Conservation (phyloP, 2,888 invertebrate species). For the Caenorhabditis doughertyi region DNA sequence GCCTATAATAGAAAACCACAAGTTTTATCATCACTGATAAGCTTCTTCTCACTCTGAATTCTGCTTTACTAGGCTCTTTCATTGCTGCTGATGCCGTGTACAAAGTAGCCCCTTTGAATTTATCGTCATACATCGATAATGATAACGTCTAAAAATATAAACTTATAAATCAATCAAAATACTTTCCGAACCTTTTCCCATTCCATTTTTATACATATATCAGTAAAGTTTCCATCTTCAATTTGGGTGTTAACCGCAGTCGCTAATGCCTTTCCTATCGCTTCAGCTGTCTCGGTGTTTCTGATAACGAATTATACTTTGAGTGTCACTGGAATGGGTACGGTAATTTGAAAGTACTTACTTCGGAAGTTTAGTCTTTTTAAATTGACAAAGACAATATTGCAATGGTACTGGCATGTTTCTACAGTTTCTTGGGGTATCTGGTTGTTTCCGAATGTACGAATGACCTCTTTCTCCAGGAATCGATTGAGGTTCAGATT, state of each 20-base stretch:
- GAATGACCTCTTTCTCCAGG: conserved; percentile 65
- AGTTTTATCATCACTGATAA: background rate
- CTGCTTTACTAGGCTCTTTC: conserved; percentile 50
- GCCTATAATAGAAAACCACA: conserved; percentile 13
- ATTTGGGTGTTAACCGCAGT: conserved; percentile 41
- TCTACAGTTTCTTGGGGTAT: conserved; percentile 57
- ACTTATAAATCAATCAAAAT: conserved; percentile 2
- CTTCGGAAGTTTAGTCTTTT: conserved; percentile 23
- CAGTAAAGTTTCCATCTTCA: conserved; percentile 19
- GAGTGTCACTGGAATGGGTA: background rate
- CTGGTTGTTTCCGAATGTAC: conserved; percentile 64
- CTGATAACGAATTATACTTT: conserved; percentile 33
- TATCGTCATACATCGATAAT: conserved; percentile 31
- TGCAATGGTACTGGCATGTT: conserved; percentile 67
- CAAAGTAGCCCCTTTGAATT: conserved; percentile 44
- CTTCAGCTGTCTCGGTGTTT: conserved; percentile 17
- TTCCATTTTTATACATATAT: conserved; percentile 55
- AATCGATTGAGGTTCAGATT: conserved; percentile 32
- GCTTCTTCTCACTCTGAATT: conserved; percentile 40
- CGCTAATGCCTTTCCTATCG: conserved; percentile 40
- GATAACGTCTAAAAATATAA: conserved; percentile 29
- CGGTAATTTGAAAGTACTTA: background rate
- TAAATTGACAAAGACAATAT: conserved; percentile 71
- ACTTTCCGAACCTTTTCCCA: conserved; percentile 35
- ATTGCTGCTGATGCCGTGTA: conserved; percentile 44